Evolutionary conservation across 1,140 invertebrate species (phyloP), one percentile per base, ranked within the genome.

Genomic region (Drosophila lini): DNA sequence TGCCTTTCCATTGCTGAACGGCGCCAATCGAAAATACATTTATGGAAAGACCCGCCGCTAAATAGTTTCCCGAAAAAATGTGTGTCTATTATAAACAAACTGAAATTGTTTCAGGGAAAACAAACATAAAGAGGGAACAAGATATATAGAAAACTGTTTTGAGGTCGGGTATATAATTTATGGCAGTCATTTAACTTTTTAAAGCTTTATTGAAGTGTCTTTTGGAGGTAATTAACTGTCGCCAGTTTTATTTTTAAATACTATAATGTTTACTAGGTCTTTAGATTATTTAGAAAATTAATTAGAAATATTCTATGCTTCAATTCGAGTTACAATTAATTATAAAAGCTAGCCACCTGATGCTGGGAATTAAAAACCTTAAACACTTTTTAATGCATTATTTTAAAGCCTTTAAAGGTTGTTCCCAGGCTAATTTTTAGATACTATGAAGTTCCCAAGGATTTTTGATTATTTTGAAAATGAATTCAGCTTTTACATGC

Each of bases 1-100:
- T 85, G 74, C 74, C 70, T 78, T 86, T 68, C 70, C 59, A 85
- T 82, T 56, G 64, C 48, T 56, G 57, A 16, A 42, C 32, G 28
- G 19, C 11, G 28, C 32, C 50, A 73, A 32, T 38, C 25, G 58
- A 47, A 22, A 55, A 67, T 34, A 25, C 13, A 32, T 50, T 64
- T 42, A 19, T 78, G 58, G 69, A 55, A 69, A 42, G 40, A 53
- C 4, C 16, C 22, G 48, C 25, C 47, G 28, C 58, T 11, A 5
- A 40, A 50, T 32, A 47, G 11, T 22, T 25, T 3, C 41, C 31
- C 2, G 6, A 19, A 59, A n/a, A 47, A 50, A 52, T 34, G 22
- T 40, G 32, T 40, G 6, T 25, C 13, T 56, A 11, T 11, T 11
- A 25, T 40, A 56, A 56, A 56, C 53, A 56, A 40, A 40, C 25